These are phyloP conservation scores for Reticulitermes speratus DNA, from an alignment of 1,140 invertebrate genomes.

Conservation along the genomic window DNA sequence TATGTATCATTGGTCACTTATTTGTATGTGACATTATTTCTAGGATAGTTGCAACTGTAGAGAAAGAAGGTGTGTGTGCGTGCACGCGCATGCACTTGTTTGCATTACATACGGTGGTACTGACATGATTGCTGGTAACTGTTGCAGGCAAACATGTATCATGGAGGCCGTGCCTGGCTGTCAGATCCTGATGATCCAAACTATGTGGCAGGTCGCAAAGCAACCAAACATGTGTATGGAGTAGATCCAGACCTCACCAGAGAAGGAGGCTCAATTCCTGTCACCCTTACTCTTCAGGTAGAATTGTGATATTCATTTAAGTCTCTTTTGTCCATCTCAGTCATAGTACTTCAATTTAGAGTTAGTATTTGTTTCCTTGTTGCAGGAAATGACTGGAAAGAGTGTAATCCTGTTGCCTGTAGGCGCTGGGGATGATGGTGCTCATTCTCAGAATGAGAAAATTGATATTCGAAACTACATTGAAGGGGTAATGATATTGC, in stretches of 20 bases:
- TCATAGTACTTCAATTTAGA: neutral
- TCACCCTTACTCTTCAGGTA: conserved; percentile 80
- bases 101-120: too few relatives aligned
- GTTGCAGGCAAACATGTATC: conserved; percentile 58
- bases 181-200: conserved; percentile 90
- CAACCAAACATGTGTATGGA: conserved; percentile 86
- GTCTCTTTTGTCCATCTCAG: neutral
- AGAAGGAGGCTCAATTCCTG: conserved; percentile 95
- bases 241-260: conserved; percentile 92
- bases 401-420: conserved; percentile 91
- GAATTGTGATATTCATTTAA: conserved; percentile 23
- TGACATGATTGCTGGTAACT: neutral
- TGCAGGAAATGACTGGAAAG: conserved; percentile 82
- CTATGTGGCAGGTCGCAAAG: conserved; percentile 83
- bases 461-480: conserved; percentile 91
- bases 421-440: conserved; percentile 92
- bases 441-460: conserved; percentile 98
- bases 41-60: too few relatives aligned
- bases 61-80: too few relatives aligned
- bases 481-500: conserved; percentile 74
- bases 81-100: too few relatives aligned
- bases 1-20: too few relatives aligned
- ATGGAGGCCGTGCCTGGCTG: conserved; percentile 88
- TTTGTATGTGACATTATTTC: too few relatives aligned
- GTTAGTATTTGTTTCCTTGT: neutral